These are phyloP conservation scores for Lophius americanus DNA, from an alignment of 2,797 vertebrate genomes.

Conservation along the genomic window DNA sequence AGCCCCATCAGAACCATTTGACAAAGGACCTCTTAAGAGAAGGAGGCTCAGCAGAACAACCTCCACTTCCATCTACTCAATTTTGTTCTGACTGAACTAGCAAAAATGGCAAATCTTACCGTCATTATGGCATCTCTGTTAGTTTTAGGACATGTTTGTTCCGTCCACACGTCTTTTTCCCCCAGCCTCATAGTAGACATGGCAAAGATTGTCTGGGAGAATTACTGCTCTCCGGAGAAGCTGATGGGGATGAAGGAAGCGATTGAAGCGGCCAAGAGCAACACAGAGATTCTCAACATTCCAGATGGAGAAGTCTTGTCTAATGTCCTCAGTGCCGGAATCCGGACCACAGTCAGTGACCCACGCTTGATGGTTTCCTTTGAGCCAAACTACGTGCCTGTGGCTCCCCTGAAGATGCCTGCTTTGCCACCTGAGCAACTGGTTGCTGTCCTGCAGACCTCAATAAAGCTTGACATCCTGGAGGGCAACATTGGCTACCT, in stretches of 20 bases:
- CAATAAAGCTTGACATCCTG: constrained; percentile 86
- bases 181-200: constrained; percentile 87
- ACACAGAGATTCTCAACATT: constrained; percentile 87
- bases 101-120: constrained; percentile 72
- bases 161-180: constrained; percentile 71
- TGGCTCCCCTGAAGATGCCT: constrained; percentile 55
- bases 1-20: constrained; percentile 73
- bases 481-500: constrained; percentile 91
- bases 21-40: constrained; percentile 59
- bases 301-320: constrained; percentile 87
- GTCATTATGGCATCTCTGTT: constrained; percentile 65
- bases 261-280: constrained; percentile 85
- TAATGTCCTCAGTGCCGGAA: constrained; percentile 84
- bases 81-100: constrained; percentile 16
- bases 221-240: constrained; percentile 95
- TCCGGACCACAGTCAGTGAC: constrained; percentile 88
- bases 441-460: constrained; percentile 82
- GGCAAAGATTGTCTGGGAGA: constrained; percentile 90
- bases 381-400: constrained; percentile 83
- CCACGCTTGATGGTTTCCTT: constrained; percentile 87
- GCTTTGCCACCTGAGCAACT: constrained; percentile 84
- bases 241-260: constrained; percentile 90
- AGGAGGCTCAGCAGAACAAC: constrained; percentile 52
- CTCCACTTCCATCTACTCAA: constrained; percentile 11
- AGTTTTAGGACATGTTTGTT: constrained; percentile 60